Base-by-base conservation (phyloP, 1,140 invertebrate species). In the Pseudomyrmex flavicornis region DNA sequence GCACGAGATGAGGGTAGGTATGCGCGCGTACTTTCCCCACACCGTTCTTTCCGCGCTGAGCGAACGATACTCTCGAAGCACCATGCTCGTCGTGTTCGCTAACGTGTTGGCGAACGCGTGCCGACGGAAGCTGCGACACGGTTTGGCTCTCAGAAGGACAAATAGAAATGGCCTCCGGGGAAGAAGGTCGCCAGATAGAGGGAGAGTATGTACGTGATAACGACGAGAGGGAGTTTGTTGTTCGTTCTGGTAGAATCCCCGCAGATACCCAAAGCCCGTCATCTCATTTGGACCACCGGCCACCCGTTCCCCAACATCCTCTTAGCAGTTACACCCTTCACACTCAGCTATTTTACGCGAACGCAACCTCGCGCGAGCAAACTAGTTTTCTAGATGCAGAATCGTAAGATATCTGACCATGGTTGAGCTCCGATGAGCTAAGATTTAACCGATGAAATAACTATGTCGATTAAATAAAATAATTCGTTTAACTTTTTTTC, bases 131-230 rank as follows among this genome's bases (percentile, higher is more conserved):
- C 91, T 91, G 85, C 90, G 83, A 94, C 93, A 93, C 86, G 93
- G 87, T 93, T 93, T 93, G 83, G 91, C 93, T 94, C 92, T 93
- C 92, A 93, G 91, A 90, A 93, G 93, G 92, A 92, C 93, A 93
- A 93, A 93, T 92, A 92, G 93, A 89, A 93, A 93, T 92, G 90
- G 92, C 90, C 91, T 88, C 83, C 63, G 54, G 91, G 83, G 82
- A 82, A 56, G 82, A 80, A 88, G 82, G 82, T 82, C 72, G 44
- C 61, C 66, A 68, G 74, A 77, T 58, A 54, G 86, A 85, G 86
- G 62, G 75, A 88, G 83, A 85, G 80, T 86, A 85, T 83, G 90
- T 91, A 85, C 84, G 90, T 91, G 93, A 92, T 93, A 93, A 92
- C 90, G 90, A 92, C 90, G 89, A 87, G 91, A 88, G 89, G 85